phyloP scores from a whole-genome alignment of 2,113 vertebrate species.

The Garra rufa region DNA sequence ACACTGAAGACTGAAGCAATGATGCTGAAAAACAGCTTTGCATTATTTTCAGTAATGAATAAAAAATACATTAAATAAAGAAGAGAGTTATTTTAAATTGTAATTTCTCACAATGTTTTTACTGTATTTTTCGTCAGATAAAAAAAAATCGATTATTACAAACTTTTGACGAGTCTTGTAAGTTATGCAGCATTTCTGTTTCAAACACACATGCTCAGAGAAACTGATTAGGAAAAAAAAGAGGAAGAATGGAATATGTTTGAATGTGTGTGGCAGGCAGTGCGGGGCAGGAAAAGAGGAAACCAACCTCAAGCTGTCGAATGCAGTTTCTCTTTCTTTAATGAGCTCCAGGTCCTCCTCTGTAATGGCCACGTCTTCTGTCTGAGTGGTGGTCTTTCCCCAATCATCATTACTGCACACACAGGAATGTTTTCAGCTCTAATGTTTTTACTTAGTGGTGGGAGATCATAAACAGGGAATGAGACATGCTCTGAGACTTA shows the following conservation, averaged over 20 bases:
- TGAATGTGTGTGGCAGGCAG: not conserved
- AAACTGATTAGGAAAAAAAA: not conserved
- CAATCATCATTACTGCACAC: constrained; percentile 88
- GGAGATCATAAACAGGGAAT: not conserved
- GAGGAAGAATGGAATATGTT: not conserved
- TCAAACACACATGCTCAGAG: not conserved
- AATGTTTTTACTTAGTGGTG: not conserved
- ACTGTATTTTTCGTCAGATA: too few relatives aligned
- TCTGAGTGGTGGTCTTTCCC: constrained; percentile 88
- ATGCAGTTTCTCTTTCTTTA: constrained; percentile 95
- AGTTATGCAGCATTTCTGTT: not conserved
- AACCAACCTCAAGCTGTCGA: constrained; percentile 88
- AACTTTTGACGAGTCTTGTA: too few relatives aligned
- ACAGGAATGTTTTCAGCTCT: not conserved
- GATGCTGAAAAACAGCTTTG: too few relatives aligned
- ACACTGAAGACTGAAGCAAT: too few relatives aligned
- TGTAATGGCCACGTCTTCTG: constrained; percentile 87
- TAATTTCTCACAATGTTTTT: too few relatives aligned
- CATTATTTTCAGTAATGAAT: too few relatives aligned
- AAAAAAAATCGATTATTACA: not conserved
- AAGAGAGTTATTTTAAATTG: too few relatives aligned
- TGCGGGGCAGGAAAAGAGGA: not conserved
- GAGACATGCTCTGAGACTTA: constrained; percentile 60
- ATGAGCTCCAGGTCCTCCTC: constrained; percentile 96
- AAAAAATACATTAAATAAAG: too few relatives aligned